Percentiles rank a stretch among this genome's conserved stretches.
Evolutionary conservation across 2,797 vertebrate species (phyloP).

Genomic region (Octomys mimax): DNA sequence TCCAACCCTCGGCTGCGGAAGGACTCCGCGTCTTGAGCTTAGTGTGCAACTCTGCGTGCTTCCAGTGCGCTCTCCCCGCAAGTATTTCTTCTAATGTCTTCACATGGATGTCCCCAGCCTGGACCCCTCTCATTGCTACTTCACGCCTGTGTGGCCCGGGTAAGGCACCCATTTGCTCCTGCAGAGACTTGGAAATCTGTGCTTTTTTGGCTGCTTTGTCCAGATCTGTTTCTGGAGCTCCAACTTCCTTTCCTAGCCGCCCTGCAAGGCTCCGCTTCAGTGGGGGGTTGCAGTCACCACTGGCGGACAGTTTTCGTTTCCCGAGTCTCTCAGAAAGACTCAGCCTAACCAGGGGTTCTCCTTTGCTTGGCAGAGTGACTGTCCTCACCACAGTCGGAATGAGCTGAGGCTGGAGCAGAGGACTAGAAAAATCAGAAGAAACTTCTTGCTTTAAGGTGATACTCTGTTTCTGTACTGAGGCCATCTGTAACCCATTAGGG

Average conservation of each 20-base stretch:
- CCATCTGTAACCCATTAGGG: not conserved
- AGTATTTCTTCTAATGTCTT: slow-evolving; percentile 97
- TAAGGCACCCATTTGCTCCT: not conserved
- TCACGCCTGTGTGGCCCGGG: not conserved
- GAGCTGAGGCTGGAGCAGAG: not conserved
- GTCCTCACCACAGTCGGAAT: not conserved
- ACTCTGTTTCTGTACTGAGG: not conserved
- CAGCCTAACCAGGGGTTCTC: not conserved
- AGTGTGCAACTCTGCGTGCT: slow-evolving; percentile 78
- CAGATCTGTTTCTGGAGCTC: not conserved
- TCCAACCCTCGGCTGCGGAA: slow-evolving; percentile 77
- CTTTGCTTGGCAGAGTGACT: not conserved
- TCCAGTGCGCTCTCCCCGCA: slow-evolving; percentile 92
- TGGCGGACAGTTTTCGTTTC: not conserved
- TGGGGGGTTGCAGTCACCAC: not conserved
- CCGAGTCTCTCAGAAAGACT: not conserved
- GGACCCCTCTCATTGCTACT: slow-evolving; percentile 71
- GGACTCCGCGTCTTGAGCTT: slow-evolving; percentile 79
- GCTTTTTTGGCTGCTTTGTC: not conserved
- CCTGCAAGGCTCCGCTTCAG: not conserved
- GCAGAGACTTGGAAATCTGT: not conserved
- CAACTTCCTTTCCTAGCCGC: not conserved
- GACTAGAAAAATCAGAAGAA: no score
- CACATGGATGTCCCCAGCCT: slow-evolving; percentile 91
- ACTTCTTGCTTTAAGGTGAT: not conserved